Conservation (phyloP, 2,888 invertebrate species). For the Agrotis exclamationis region DNA sequence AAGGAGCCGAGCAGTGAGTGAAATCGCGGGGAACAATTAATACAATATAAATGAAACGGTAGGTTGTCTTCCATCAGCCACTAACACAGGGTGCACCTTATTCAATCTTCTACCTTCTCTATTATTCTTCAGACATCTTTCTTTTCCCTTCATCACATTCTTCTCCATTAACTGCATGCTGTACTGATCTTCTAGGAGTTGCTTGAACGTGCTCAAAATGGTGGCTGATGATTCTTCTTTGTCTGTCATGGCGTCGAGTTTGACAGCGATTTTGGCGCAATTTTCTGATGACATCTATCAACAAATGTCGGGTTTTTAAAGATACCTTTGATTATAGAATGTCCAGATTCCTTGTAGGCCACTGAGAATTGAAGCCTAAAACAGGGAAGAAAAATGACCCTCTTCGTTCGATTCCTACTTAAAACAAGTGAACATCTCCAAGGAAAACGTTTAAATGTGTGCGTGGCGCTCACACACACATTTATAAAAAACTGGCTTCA, state of each 20-base stretch:
- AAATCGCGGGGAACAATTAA: too few relatives aligned
- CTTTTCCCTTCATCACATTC: conserved; percentile 71
- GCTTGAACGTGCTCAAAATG: conserved; percentile 70
- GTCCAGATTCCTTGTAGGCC: too few relatives aligned
- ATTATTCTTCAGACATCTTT: conserved; percentile 56
- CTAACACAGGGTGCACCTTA: conserved; percentile 75
- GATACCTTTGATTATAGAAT: too few relatives aligned
- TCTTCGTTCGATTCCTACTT: too few relatives aligned
- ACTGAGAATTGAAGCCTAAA: too few relatives aligned
- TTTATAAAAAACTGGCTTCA: too few relatives aligned
- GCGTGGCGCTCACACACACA: too few relatives aligned
- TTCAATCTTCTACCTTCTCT: conserved; percentile 58
- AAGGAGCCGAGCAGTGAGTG: too few relatives aligned
- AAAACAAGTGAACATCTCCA: too few relatives aligned
- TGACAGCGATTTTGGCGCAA: conserved; percentile 79
- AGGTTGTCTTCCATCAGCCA: conserved; percentile 69
- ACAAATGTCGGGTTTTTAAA: background rate
- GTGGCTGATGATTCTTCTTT: conserved; percentile 60
- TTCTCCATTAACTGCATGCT: conserved; percentile 72
- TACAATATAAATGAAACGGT: conserved; percentile 76
- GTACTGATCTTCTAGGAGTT: conserved; percentile 76
- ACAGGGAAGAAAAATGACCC: too few relatives aligned
- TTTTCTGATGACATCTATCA: conserved; percentile 79
- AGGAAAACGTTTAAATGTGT: too few relatives aligned
- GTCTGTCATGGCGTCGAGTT: conserved; percentile 75